A percentile compares a stretch with the other conserved stretches of the same genome.
Conservation (phyloP, 2,888 invertebrate species). For the Erebia palarica region DNA sequence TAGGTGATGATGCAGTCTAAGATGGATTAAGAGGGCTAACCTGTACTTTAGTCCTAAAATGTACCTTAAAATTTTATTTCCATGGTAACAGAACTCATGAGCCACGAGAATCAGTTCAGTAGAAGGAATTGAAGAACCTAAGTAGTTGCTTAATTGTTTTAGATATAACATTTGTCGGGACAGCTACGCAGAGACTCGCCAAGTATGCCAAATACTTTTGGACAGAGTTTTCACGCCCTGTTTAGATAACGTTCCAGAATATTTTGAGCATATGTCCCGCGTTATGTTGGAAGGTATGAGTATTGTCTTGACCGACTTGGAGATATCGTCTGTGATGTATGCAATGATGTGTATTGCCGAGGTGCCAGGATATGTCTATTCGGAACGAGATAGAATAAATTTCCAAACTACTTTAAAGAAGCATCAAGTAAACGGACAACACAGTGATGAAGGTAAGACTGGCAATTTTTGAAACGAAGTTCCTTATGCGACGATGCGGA, state of each 20-base stretch:
- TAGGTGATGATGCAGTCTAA: too few relatives aligned
- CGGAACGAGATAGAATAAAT: conserved; percentile 43
- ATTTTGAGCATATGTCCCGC: conserved; percentile 83
- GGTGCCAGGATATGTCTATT: conserved; percentile 71
- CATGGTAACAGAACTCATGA: too few relatives aligned
- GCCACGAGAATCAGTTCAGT: too few relatives aligned
- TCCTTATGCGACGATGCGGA: too few relatives aligned
- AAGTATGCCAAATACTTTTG: conserved; percentile 77
- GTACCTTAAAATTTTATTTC: too few relatives aligned
- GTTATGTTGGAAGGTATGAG: conserved; percentile 84
- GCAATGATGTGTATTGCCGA: conserved; percentile 76
- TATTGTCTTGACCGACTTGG: conserved; percentile 82
- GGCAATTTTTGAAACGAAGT: background rate
- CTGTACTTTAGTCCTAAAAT: too few relatives aligned
- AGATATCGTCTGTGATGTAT: conserved; percentile 65
- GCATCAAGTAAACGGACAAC: conserved; percentile 38
- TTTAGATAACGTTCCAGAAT: conserved; percentile 73
- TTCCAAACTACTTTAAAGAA: conserved; percentile 41
- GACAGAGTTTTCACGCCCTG: conserved; percentile 81
- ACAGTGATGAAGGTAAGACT: conserved; percentile 43
- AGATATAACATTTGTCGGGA: conserved; percentile 85
- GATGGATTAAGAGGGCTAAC: too few relatives aligned
- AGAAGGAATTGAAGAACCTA: too few relatives aligned
- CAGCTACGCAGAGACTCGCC: conserved; percentile 80
- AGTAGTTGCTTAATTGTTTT: conserved; percentile 16